Base-by-base conservation (phyloP, 2,797 vertebrate species). In the Diglossa cyanea region DNA sequence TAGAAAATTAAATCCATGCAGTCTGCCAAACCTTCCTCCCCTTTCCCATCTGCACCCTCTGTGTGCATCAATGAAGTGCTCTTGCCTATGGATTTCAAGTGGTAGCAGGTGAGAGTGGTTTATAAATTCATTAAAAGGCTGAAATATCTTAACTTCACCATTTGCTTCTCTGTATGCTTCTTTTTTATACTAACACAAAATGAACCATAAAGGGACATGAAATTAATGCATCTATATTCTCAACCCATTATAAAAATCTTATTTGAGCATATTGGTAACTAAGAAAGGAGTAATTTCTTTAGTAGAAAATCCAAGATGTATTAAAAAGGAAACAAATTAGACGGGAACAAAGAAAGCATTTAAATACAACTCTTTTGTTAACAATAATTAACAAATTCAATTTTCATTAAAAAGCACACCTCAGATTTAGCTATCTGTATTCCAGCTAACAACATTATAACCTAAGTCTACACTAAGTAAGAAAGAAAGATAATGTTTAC, bases 61-160 rank as follows among this genome's bases (percentile, higher is more conserved):
- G 12, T 58, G 48, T 57, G 9, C 71, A 71, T 80, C 62, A 37
- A 3, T 90, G 54, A 86, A 90, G 86, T 72, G 71, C 68, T 83
- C 90, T 84, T 88, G 58, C 45, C 61, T 54, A 31, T 5, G 19
- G 55, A 77, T 90, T 94, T 90, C 55, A 53, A 88, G 92, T 81
- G 86, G 92, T 79, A 84, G 90, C 90, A 96, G 85, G 73, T 91
- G 88, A 94, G 61, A 39, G 47, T 58, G 55, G 48, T 65, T 92
- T 88, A 90, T 70, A 80, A 94, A 93, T 80, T 78, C 48, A 84
- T 95, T 88, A 92, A 60, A 93, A 86, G 26, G 39, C 84, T 88
- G 74, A 82, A 77, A 88, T 75, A 42, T 72, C 77, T 86, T 86
- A 93, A 77, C 68, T 87, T 84, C 58, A 72, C 58, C 65, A 83